A percentile compares a stretch with the other conserved stretches of the same genome.
Evolutionary conservation across 2,113 vertebrate genomes (phyloP).

Genomic region (Calypte anna): DNA sequence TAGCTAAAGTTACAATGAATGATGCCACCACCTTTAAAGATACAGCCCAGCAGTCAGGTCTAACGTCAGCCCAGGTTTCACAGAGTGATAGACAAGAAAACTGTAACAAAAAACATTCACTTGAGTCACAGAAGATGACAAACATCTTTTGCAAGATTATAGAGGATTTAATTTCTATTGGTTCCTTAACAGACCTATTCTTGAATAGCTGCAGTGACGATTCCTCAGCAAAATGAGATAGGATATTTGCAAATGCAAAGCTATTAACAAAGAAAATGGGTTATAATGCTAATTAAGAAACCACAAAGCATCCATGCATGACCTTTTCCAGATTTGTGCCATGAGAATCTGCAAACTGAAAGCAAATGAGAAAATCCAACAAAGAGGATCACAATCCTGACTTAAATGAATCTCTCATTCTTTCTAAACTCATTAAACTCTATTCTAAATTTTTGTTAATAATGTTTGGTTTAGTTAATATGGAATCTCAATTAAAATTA

Average conservation of each 20-base stretch:
- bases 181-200: not conserved
- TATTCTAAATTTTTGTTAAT: constrained; percentile 31
- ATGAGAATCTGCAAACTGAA: not conserved
- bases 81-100: not conserved
- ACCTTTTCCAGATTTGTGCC: constrained; percentile 23
- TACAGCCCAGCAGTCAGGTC: not conserved
- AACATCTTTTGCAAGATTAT: not conserved
- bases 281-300: constrained; percentile 53
- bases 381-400: not conserved
- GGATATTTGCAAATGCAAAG: constrained; percentile 21
- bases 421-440: constrained; percentile 28
- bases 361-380: constrained; percentile 21
- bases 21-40: not conserved
- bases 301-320: constrained; percentile 1
- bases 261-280: constrained; percentile 51
- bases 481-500: constrained; percentile 6
- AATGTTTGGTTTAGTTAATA: not conserved
- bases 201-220: not conserved
- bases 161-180: not conserved
- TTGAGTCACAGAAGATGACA: not conserved
- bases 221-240: constrained; percentile 4
- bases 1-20: not conserved
- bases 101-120: not conserved
- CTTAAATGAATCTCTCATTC: not conserved
- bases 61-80: not conserved